Evolutionary conservation across 2,888 invertebrate genomes (phyloP), one percentile per base, ranked within the genome.

Genomic region (Folsomia candida): DNA sequence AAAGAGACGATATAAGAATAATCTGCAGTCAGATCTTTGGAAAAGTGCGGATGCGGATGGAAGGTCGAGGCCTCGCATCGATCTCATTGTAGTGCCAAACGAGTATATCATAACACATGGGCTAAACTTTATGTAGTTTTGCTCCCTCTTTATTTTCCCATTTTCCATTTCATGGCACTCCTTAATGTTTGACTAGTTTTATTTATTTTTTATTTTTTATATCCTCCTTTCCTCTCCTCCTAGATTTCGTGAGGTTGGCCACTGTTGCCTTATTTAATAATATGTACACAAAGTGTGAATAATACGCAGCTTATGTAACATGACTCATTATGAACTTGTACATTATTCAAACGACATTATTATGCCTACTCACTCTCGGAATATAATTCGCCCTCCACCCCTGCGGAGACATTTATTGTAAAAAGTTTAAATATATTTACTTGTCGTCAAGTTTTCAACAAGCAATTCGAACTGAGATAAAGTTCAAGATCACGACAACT

Each of bases 21-120:
- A 64, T 64, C 64, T 64, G 51, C 11, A 11, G 18, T 11, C 20
- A 22, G 24, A 64, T 64, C 64, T 64, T 3, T 24, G 64, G 26
- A 14, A 47, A 27, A 26, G 63, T 63, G 64, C 69, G 64, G 69
- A 64, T 64, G 64, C 65, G 68, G 62, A 60, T 51, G 60, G 47
- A 70, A 70, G 70, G 70, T 70, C 70, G 70, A 70, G 70, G 70
- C 70, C 66, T 67, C 29, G 25, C 60, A 70, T 70, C 70, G 70
- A 70, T 70, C 70, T n/a, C 60, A 47, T 54, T 54, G 18, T 54
- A 54, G 54, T 14, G 54, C 20, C 54, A 54, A 54, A 54, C 54
- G 54, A 54, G 54, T 18, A 14, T 20, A 54, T 54, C 54, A 54
- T 54, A 54, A 54, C 54, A 20, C 54, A 54, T 54, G n/a, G 20